Base-by-base conservation (phyloP, 2,888 invertebrate species). In the Heliconius ethilla region DNA sequence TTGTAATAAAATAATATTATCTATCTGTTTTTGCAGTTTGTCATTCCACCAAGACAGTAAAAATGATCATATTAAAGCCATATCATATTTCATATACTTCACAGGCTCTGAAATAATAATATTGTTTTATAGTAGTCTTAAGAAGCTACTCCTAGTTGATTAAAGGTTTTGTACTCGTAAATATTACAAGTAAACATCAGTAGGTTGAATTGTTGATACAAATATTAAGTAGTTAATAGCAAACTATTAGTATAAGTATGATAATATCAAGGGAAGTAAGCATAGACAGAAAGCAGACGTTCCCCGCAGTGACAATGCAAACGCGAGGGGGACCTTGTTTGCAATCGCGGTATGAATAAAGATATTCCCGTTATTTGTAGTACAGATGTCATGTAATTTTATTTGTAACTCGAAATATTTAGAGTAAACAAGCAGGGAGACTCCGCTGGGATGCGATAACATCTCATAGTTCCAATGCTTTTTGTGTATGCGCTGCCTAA, bases 361-460 rank as follows among this genome's bases (percentile, higher is more conserved):
- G 94, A 94, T 94, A 94, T 93, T 90, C 92, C 90, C 91, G 92
- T 93, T 94, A 94, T 94, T 94, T 94, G 94, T 92, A 91, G 87
- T 94, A 93, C 94, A 94, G 94, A 94, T 94, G 94, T 94, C 94
- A 94, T 94, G 94, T 94, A 93, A 94, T 94, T 91, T 94, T 91
- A 94, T 94, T n/a, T 94, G 93, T 94, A 92, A 89, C 91, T 89
- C 88, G 89, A 92, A 93, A 94, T 93, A 93, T 94, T 94, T 94
- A 91, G 92, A 92, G 91, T 92, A 94, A 94, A 94, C 92, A 94
- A 88, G 87, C 90, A 89, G 94, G 93, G 92, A 89, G 89, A 89
- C 86, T 87, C 85, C 87, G 84, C 80, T 82, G 83, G 86, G 86
- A 87, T 86, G 85, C 91, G 93, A 94, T 94, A 94, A 91, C 88